Conservation (phyloP, 2,113 vertebrate species). For the Machaerirhynchus nigripectus region DNA sequence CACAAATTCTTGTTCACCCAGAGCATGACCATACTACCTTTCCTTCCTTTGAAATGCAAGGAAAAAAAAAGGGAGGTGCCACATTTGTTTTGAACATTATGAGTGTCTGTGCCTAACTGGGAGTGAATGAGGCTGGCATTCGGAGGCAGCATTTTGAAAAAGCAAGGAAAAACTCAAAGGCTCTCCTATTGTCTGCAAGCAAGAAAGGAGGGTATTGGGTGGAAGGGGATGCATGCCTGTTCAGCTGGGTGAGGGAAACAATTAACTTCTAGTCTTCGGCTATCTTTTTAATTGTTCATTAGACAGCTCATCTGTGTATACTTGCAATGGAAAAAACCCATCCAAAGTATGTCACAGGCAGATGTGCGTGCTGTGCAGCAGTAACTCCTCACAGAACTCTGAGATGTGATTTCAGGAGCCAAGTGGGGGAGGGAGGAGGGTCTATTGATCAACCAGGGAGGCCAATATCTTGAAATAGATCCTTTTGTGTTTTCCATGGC, state of each 20-base stretch:
- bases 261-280: not conserved
- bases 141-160: not conserved
- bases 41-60: not conserved
- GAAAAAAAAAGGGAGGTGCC: not conserved
- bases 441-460: not conserved
- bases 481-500: not conserved
- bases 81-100: not conserved
- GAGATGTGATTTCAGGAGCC: not conserved
- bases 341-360: not conserved
- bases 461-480: not conserved
- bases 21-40: not conserved
- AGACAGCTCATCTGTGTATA: not conserved
- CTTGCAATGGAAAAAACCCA: not conserved
- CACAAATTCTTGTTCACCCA: not conserved
- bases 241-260: not conserved
- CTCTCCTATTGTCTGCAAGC: not conserved
- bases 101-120: not conserved
- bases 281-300: constrained; percentile 36
- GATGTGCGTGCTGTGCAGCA: not conserved
- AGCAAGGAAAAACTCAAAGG: not conserved
- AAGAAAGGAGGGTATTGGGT: not conserved
- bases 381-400: accelerated
- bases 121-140: not conserved
- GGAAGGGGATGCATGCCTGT: not conserved
- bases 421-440: not conserved